Percentiles rank a stretch among this genome's conserved stretches.
These are phyloP conservation scores for Acanthacorydalis orientalis DNA, from an alignment of 2,888 invertebrate species.

Conservation along the genomic window DNA sequence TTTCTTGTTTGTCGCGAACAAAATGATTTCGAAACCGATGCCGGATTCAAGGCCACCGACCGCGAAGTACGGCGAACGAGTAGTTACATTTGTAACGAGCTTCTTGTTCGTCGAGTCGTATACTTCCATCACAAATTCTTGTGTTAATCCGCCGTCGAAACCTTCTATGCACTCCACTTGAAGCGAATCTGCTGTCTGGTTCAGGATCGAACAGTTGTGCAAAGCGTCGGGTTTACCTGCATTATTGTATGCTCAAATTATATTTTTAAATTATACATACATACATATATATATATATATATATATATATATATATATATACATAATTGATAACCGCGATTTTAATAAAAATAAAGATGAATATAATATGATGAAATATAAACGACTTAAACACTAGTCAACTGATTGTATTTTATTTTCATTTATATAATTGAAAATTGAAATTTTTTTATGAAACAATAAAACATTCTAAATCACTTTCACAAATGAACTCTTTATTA, in stretches of 20 bases:
- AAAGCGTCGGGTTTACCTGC: slow-evolving; percentile 57
- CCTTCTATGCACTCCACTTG: slow-evolving; percentile 58
- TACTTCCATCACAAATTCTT: slow-evolving; percentile 58
- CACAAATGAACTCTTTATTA: too few relatives aligned
- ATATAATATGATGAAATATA: too few relatives aligned
- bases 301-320: too few relatives aligned
- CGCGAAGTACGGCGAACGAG: slow-evolving; percentile 41
- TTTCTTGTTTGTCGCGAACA: slow-evolving; percentile 55
- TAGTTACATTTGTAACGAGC: slow-evolving; percentile 38
- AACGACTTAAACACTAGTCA: too few relatives aligned
- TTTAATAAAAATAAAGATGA: too few relatives aligned
- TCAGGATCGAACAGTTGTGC: slow-evolving; percentile 54
- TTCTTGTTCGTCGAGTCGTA: slow-evolving; percentile 34
- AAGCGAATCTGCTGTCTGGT: slow-evolving; percentile 54
- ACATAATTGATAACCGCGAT: too few relatives aligned
- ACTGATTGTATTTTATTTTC: too few relatives aligned
- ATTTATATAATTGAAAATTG: too few relatives aligned
- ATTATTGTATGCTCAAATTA: slow-evolving; percentile 2
- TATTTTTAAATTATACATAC: too few relatives aligned
- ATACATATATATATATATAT: too few relatives aligned
- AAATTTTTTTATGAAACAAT: too few relatives aligned
- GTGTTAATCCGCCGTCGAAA: slow-evolving; percentile 58
- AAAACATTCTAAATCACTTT: too few relatives aligned
- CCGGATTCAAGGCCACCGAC: slow-evolving; percentile 50
- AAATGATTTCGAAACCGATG: slow-evolving; percentile 45